Evolutionary conservation across 1,140 invertebrate species (phyloP).

Genomic region (Drosophila dunni): DNA sequence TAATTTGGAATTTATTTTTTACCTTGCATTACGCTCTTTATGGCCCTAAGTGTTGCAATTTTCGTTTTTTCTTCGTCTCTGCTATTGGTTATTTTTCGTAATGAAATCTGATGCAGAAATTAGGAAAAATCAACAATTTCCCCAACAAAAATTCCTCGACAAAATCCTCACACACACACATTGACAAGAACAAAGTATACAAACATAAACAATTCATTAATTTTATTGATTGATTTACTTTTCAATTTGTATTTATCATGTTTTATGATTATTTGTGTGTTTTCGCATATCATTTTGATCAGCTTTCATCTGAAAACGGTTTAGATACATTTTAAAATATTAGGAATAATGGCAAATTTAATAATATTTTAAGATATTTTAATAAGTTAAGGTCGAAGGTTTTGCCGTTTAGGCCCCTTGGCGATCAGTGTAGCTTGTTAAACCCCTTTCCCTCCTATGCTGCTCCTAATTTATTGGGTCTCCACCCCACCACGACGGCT

Average conservation of each 20-base stretch:
- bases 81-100: conserved; percentile 14
- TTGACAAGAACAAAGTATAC: background rate
- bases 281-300: conserved; percentile 1
- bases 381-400: too few relatives aligned
- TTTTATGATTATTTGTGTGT: conserved; percentile 8
- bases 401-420: too few relatives aligned
- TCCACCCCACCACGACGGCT: background rate
- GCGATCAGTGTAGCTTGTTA: too few relatives aligned
- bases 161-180: background rate
- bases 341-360: background rate
- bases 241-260: conserved; percentile 6
- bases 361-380: background rate
- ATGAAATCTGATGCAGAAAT: conserved; percentile 9
- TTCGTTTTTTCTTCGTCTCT: background rate
- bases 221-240: conserved; percentile 6
- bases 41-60: background rate
- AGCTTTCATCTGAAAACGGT: background rate
- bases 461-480: too few relatives aligned
- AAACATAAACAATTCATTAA: conserved; percentile 34
- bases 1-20: conserved; percentile 42
- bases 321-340: background rate
- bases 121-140: background rate
- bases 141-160: conserved; percentile 13
- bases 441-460: too few relatives aligned
- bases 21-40: conserved; percentile 39